Conservation (phyloP, 2,888 invertebrate genomes). For the Elegia similella region DNA sequence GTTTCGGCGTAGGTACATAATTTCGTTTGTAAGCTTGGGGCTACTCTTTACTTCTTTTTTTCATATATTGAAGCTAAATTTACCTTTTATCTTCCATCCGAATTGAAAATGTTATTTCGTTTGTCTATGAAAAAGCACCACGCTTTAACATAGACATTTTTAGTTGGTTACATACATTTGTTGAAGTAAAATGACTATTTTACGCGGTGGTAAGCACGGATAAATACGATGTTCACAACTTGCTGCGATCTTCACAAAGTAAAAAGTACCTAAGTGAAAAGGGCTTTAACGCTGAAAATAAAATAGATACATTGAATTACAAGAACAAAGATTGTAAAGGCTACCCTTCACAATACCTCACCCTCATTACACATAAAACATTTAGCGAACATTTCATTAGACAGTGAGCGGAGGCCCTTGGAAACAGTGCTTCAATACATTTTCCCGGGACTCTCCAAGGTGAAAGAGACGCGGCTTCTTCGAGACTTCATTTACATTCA, state of each 20-base stretch:
- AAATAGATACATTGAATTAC: too few species aligned
- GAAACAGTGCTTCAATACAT: constrained; percentile 3
- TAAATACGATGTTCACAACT: too few species aligned
- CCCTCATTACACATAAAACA: not conserved
- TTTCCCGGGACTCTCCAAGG: not conserved
- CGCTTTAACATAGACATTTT: too few species aligned
- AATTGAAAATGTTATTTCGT: too few species aligned
- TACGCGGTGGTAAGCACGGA: too few species aligned
- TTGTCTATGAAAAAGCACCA: too few species aligned
- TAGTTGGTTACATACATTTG: too few species aligned
- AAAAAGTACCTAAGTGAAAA: too few species aligned
- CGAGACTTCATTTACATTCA: constrained; percentile 1
- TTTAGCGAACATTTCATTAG: not conserved
- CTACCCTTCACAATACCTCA: not conserved
- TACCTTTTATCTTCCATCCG: not conserved
- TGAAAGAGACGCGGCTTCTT: not conserved
- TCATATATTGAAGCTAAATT: not conserved
- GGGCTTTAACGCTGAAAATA: too few species aligned
- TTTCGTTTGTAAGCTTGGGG: not conserved
- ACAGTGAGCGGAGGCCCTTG: not conserved
- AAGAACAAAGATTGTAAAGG: not conserved
- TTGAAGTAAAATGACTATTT: too few species aligned
- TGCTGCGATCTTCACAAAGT: too few species aligned
- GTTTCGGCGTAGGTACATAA: not conserved
- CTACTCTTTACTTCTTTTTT: not conserved